phyloP scores from a whole-genome alignment of 2,113 vertebrate species.

The Neomonachus schauinslandi region DNA sequence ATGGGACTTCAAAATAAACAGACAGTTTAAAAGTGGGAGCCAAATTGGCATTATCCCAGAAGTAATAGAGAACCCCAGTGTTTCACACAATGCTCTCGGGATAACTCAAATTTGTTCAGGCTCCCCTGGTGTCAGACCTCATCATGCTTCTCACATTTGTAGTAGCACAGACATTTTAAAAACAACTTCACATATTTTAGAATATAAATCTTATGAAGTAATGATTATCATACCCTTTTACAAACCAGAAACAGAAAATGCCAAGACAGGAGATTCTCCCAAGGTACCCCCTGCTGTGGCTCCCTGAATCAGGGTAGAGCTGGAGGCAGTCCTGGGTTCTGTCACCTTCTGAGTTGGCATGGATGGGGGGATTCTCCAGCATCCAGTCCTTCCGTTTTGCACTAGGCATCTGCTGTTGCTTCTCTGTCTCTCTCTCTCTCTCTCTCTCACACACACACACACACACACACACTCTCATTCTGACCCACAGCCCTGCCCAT shows the following conservation, averaged over 20 bases:
- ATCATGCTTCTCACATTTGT: not conserved
- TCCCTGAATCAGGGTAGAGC: fast-evolving
- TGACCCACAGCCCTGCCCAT: not conserved
- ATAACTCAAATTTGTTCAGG: not conserved
- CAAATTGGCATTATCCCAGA: not conserved
- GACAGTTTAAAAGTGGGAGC: not conserved
- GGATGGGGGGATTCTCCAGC: not conserved
- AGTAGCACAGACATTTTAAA: not conserved
- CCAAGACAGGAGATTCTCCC: not conserved
- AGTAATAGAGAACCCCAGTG: not conserved
- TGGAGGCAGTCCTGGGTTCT: not conserved
- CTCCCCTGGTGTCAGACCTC: not conserved
- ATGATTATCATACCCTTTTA: not conserved
- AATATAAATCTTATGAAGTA: not conserved
- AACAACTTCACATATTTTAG: not conserved
- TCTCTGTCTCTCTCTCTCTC: not conserved
- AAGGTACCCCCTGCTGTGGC: fast-evolving
- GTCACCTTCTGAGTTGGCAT: no score
- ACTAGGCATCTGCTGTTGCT: fast-evolving
- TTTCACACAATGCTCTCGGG: not conserved
- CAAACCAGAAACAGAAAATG: not conserved
- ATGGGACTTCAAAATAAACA: not conserved
- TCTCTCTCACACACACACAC: not conserved
- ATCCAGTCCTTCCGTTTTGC: fast-evolving
- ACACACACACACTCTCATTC: not conserved